A percentile compares a stretch with the other conserved stretches of the same genome.
Conservation (phyloP, 2,797 vertebrate species). For the Nannoperca australis region DNA sequence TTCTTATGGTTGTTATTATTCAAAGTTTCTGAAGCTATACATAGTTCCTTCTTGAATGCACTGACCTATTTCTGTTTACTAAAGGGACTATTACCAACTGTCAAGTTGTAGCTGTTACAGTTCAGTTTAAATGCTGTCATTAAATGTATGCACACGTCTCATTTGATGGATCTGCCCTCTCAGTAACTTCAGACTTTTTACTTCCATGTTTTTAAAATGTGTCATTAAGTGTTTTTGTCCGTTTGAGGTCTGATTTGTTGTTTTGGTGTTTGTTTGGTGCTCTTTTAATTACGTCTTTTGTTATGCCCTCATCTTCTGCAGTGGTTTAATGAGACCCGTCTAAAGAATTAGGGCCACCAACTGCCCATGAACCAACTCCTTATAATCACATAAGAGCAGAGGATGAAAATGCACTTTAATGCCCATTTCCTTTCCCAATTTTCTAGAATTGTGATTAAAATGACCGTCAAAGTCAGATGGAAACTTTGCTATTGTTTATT, state of each 20-base stretch:
- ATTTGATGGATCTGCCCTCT: too few relatives aligned
- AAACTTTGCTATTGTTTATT: not conserved
- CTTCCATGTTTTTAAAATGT: too few relatives aligned
- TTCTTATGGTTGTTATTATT: not conserved
- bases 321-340: not conserved
- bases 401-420: not conserved
- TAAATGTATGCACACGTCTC: too few relatives aligned
- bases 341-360: not conserved
- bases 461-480: not conserved
- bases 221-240: not conserved
- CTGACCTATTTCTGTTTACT: conserved; percentile 1
- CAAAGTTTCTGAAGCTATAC: not conserved
- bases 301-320: not conserved
- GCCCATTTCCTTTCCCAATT: not conserved
- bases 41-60: not conserved
- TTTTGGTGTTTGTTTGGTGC: too few relatives aligned
- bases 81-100: not conserved
- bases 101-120: not conserved
- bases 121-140: not conserved
- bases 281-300: too few relatives aligned
- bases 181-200: too few relatives aligned
- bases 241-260: too few relatives aligned
- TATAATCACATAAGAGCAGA: not conserved
- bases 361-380: not conserved
- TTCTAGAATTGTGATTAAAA: not conserved